Conservation (phyloP, 1,140 invertebrate genomes). For the Drosophila murphyi region DNA sequence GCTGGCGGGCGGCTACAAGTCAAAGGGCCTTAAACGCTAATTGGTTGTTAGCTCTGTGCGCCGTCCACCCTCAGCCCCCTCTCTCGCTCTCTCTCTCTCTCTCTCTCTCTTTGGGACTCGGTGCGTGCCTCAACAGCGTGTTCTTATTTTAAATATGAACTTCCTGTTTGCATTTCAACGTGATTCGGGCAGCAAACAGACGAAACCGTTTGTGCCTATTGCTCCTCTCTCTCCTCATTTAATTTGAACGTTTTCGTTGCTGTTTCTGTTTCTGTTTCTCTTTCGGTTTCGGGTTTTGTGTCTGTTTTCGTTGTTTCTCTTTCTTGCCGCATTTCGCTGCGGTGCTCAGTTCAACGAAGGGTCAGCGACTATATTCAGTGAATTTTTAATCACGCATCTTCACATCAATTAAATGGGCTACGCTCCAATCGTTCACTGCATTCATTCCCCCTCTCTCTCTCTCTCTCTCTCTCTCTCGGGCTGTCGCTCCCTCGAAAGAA, state of each 20-base stretch:
- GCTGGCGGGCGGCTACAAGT: too few relatives aligned
- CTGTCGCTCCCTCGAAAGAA: too few relatives aligned
- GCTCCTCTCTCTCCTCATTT: slow-evolving; percentile 12
- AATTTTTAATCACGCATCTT: slow-evolving; percentile 61
- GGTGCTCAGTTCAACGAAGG: neutral
- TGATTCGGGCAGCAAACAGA: slow-evolving; percentile 30
- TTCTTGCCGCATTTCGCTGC: too few relatives aligned
- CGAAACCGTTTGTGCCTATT: slow-evolving; percentile 26
- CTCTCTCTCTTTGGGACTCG: slow-evolving; percentile 19
- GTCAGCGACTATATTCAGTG: slow-evolving; percentile 56
- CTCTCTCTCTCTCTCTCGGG: neutral
- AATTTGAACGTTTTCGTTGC: slow-evolving; percentile 30
- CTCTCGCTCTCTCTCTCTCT: neutral
- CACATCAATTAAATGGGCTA: slow-evolving; percentile 60
- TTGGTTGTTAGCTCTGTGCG: too few relatives aligned
- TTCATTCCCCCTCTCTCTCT: neutral
- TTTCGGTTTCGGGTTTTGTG: neutral
- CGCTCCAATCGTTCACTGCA: slow-evolving; percentile 38
- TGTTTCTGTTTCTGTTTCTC: slow-evolving; percentile 14
- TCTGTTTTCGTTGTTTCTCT: slow-evolving; percentile 2
- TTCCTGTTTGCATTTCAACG: slow-evolving; percentile 67
- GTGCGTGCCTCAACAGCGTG: slow-evolving; percentile 45
- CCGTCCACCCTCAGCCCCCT: neutral
- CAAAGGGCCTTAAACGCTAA: too few relatives aligned
- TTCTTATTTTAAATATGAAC: slow-evolving; percentile 73